These are phyloP conservation scores for Nothoprocta perdicaria DNA, from an alignment of 2,113 vertebrate species.

Conservation along the genomic window DNA sequence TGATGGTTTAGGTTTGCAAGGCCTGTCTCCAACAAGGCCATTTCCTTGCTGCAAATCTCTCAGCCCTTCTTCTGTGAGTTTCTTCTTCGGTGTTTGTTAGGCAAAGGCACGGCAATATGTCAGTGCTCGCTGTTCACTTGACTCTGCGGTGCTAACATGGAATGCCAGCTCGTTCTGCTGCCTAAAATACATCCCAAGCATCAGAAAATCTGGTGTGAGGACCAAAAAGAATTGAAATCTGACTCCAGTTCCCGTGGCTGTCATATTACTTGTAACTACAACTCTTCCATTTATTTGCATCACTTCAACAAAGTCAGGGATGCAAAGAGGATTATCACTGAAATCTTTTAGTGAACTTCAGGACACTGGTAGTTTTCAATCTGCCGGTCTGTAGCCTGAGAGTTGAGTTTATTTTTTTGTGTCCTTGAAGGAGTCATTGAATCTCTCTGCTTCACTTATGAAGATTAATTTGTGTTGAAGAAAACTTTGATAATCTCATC, in stretches of 20 bases:
- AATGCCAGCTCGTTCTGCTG: not conserved
- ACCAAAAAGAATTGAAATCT: not conserved
- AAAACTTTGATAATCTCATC: not conserved
- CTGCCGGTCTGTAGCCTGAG: not conserved
- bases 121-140: not conserved
- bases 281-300: not conserved
- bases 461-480: not conserved
- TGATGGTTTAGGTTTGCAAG: not conserved
- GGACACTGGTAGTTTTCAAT: not conserved
- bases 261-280: not conserved
- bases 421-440: not conserved
- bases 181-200: not conserved
- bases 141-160: not conserved
- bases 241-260: not conserved
- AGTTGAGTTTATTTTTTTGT: not conserved
- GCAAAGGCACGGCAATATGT: not conserved
- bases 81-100: not conserved
- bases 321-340: not conserved
- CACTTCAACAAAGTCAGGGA: not conserved
- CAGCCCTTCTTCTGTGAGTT: not conserved
- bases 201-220: not conserved
- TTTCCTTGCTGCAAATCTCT: not conserved
- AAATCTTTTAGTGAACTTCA: not conserved
- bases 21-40: not conserved
- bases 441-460: not conserved